These are phyloP conservation scores for Anorthoa munda DNA, from an alignment of 2,888 invertebrate genomes.

Conservation along the genomic window DNA sequence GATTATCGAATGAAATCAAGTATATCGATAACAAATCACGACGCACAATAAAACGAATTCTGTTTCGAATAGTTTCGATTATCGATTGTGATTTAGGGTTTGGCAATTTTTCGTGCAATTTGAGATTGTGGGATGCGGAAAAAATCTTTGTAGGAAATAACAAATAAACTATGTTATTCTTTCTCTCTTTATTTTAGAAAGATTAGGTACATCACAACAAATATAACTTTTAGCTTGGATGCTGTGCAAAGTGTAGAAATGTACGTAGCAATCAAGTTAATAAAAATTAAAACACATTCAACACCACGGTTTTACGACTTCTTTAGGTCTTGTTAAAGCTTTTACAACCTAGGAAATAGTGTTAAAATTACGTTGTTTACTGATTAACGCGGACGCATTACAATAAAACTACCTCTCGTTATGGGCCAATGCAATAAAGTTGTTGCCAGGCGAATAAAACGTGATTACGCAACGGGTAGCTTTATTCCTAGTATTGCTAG, in stretches of 20 bases:
- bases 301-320: constrained; percentile 13
- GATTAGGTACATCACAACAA: too few relatives aligned
- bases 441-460: constrained; percentile 49
- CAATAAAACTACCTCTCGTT: constrained; percentile 30
- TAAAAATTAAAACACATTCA: neutral
- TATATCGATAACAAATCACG: constrained; percentile 60
- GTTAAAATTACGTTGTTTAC: constrained; percentile 32
- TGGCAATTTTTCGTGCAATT: constrained; percentile 45
- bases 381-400: constrained; percentile 38
- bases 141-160: too few relatives aligned
- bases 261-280: neutral
- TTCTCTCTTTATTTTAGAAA: too few relatives aligned
- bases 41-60: constrained; percentile 56
- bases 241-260: neutral
- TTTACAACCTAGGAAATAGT: constrained; percentile 33
- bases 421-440: constrained; percentile 38
- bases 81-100: constrained; percentile 42
- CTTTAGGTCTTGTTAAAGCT: constrained; percentile 29
- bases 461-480: constrained; percentile 37
- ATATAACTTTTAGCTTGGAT: too few relatives aligned
- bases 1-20: constrained; percentile 62
- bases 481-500: constrained; percentile 43
- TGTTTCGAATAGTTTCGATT: constrained; percentile 58
- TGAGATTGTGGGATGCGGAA: constrained; percentile 1
- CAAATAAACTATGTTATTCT: too few relatives aligned